Evolutionary conservation across 2,888 invertebrate species (phyloP).

Genomic region (Drosophila formosana): DNA sequence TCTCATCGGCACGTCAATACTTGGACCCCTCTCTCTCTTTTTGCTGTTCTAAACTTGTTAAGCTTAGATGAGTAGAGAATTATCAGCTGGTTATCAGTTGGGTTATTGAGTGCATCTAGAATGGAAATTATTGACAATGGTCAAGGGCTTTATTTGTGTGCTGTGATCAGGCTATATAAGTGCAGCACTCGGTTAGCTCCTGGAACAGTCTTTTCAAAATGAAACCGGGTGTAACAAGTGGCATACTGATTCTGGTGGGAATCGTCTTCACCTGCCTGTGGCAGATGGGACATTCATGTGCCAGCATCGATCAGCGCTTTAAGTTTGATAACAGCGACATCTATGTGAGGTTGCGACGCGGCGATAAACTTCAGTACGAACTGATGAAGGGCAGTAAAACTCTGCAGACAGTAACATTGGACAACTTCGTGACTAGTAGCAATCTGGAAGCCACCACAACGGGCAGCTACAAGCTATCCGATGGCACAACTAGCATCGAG

Average conservation of each 20-base stretch:
- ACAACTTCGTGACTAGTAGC: slow-evolving; percentile 73
- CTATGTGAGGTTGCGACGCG: slow-evolving; percentile 71
- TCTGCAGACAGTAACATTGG: slow-evolving; percentile 78
- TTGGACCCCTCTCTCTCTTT: slow-evolving; percentile 4
- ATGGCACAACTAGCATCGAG: slow-evolving; percentile 65
- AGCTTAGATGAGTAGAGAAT: slow-evolving; percentile 23
- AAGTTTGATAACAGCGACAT: slow-evolving; percentile 79
- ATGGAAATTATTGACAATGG: slow-evolving; percentile 32
- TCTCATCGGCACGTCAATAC: slow-evolving; percentile 10
- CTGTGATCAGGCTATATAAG: slow-evolving; percentile 35
- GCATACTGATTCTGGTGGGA: slow-evolving; percentile 28
- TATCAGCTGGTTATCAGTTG: slow-evolving; percentile 41
- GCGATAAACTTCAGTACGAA: slow-evolving; percentile 77
- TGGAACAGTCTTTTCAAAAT: slow-evolving; percentile 33
- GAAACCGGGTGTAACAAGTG: slow-evolving; percentile 19
- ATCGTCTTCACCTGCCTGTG: slow-evolving; percentile 41
- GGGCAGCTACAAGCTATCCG: slow-evolving; percentile 68
- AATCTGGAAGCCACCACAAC: slow-evolving; percentile 63
- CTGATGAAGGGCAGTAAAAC: slow-evolving; percentile 75
- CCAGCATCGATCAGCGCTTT: slow-evolving; percentile 72
- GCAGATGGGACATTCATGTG: slow-evolving; percentile 53
- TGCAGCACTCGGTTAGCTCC: not conserved
- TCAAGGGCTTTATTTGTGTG: slow-evolving; percentile 48
- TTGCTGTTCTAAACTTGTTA: not conserved
- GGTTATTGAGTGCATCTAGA: slow-evolving; percentile 37